A percentile compares a stretch with the other conserved stretches of the same genome.
phyloP scores from a whole-genome alignment of 2,888 invertebrate species.

The Amphiduros pacificus region DNA sequence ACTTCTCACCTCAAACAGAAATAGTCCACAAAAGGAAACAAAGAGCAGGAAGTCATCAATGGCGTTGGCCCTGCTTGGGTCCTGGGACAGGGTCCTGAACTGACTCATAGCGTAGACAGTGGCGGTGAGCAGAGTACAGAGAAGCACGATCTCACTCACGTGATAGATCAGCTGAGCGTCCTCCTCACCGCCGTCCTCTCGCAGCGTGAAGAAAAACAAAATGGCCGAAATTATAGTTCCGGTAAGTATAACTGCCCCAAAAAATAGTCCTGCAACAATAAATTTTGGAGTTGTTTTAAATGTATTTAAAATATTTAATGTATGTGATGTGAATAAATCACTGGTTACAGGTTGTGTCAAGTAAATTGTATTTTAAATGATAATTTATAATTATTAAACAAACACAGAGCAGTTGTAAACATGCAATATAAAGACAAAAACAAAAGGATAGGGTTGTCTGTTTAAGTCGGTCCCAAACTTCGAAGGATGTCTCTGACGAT shows the following conservation, averaged over 20 bases:
- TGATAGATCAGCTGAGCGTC: constrained; percentile 41
- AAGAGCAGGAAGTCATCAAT: constrained; percentile 77
- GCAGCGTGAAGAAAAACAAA: constrained; percentile 55
- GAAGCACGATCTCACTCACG: constrained; percentile 42
- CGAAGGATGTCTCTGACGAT: no score
- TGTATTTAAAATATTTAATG: no score
- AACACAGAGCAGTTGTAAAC: no score
- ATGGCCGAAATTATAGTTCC: constrained; percentile 52
- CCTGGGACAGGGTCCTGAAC: constrained; percentile 36
- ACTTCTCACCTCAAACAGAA: constrained; percentile 67
- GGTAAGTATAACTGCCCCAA: constrained; percentile 58
- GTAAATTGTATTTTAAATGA: no score
- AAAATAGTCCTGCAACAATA: constrained; percentile 59
- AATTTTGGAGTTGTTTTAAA: no score
- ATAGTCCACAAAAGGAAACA: constrained; percentile 90
- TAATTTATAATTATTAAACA: no score
- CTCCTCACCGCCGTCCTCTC: no score
- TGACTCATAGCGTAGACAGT: constrained; percentile 39
- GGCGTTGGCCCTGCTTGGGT: constrained; percentile 32
- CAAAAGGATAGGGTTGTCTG: no score
- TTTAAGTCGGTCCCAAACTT: no score
- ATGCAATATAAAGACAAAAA: no score
- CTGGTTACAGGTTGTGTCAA: no score
- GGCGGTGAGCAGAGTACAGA: constrained; percentile 40
- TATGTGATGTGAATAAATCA: no score